Evolutionary conservation across 2,113 vertebrate genomes (phyloP).

Genomic region (Oncorhynchus clarkii): DNA sequence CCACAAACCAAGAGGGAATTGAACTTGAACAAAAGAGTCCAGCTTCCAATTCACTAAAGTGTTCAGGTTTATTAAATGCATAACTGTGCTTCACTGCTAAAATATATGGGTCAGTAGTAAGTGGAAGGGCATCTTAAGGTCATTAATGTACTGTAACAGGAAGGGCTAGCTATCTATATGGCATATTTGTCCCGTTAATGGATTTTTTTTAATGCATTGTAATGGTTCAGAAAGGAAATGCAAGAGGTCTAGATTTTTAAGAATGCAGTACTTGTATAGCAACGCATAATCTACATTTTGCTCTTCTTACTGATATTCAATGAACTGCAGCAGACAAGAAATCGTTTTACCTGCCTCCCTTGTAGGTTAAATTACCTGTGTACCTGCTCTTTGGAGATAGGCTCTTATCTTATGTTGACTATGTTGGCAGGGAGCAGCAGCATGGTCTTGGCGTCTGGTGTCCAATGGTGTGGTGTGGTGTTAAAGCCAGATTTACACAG

Average conservation of each 20-base stretch:
- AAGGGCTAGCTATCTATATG: neutral
- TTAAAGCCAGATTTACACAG: slow-evolving; percentile 18
- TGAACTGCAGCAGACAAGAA: slow-evolving; percentile 34
- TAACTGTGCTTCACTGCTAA: slow-evolving; percentile 11
- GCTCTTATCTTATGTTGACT: slow-evolving; percentile 59
- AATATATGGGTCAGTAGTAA: slow-evolving; percentile 19
- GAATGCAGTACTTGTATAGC: neutral
- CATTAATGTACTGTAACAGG: neutral
- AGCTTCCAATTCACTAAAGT: slow-evolving; percentile 12
- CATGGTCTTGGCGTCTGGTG: slow-evolving; percentile 40
- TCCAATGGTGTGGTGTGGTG: slow-evolving; percentile 46
- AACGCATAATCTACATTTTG: slow-evolving; percentile 24
- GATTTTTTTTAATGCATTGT: slow-evolving; percentile 14
- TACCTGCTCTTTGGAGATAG: slow-evolving; percentile 56
- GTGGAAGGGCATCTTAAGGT: slow-evolving; percentile 28
- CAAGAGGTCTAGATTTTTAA: slow-evolving; percentile 11
- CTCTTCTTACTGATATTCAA: slow-evolving; percentile 17
- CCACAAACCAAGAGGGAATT: neutral
- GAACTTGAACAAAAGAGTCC: slow-evolving; percentile 1
- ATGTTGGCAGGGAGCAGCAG: slow-evolving; percentile 46
- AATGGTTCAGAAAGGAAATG: slow-evolving; percentile 20
- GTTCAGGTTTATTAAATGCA: neutral
- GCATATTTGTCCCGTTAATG: slow-evolving; percentile 20
- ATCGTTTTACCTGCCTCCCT: slow-evolving; percentile 25
- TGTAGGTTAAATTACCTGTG: slow-evolving; percentile 53